A percentile compares a stretch with the other conserved stretches of the same genome.
These are phyloP conservation scores for Camponotus pennsylvanicus DNA, from an alignment of 1,140 invertebrate genomes.

Conservation along the genomic window DNA sequence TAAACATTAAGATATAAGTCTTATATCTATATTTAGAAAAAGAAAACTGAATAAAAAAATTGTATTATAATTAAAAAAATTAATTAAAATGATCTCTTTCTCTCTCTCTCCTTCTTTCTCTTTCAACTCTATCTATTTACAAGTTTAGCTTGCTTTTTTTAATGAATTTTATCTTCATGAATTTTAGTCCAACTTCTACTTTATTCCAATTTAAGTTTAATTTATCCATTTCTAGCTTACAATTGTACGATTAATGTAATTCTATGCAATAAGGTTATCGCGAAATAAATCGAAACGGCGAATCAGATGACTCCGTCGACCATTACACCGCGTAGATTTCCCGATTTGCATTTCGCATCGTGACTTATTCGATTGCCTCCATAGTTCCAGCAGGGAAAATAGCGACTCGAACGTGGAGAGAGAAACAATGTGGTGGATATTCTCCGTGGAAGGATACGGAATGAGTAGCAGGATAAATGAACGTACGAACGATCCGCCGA, in stretches of 20 bases:
- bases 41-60: neutral
- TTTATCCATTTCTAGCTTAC: neutral
- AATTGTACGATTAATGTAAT: neutral
- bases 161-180: neutral
- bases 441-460: conserved; percentile 24
- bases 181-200: neutral
- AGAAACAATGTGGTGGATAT: conserved; percentile 36
- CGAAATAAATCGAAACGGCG: neutral
- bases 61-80: neutral
- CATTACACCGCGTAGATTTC: conserved; percentile 2
- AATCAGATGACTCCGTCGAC: neutral
- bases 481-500: conserved; percentile 37
- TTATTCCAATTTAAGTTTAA: neutral
- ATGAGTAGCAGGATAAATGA: conserved; percentile 46
- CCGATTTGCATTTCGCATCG: conserved; percentile 1
- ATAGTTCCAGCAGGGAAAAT: conserved; percentile 23
- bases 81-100: neutral
- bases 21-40: no score
- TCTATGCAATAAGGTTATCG: neutral
- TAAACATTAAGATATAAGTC: no score
- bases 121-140: neutral
- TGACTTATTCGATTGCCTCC: neutral
- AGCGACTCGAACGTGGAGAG: neutral
- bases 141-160: neutral
- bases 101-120: neutral